phyloP scores from a whole-genome alignment of 1,140 invertebrate species.

The Papilio helenus region DNA sequence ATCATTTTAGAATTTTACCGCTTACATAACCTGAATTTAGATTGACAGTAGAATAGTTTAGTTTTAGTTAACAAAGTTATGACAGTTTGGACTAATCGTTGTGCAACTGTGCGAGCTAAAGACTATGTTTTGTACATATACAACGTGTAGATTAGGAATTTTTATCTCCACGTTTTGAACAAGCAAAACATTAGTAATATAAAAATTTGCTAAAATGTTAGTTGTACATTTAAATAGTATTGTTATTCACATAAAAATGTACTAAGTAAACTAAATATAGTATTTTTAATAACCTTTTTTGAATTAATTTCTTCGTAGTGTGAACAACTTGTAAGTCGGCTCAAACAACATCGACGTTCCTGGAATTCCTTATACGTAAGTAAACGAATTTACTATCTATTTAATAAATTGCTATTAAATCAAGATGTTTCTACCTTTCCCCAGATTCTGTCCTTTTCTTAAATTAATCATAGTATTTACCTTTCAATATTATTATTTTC shows the following conservation, averaged over 20 bases:
- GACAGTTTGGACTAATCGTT: constrained; percentile 8
- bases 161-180: not conserved
- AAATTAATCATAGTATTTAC: too few species aligned
- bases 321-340: too few species aligned
- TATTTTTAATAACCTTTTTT: too few species aligned
- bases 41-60: not conserved
- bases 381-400: too few species aligned
- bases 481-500: too few species aligned
- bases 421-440: too few species aligned
- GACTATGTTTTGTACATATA: not conserved
- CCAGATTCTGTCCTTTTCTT: too few species aligned
- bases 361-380: too few species aligned
- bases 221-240: not conserved
- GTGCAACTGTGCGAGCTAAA: not conserved
- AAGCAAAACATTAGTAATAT: not conserved
- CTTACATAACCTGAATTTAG: not conserved
- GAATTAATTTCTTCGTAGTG: too few species aligned
- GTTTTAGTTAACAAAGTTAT: constrained; percentile 17
- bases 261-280: too few species aligned
- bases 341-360: too few species aligned
- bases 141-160: not conserved
- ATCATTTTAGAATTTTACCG: not conserved
- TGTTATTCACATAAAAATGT: not conserved
- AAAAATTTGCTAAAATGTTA: not conserved
- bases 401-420: too few species aligned